These are phyloP conservation scores for Acanthosoma haemorrhoidale DNA, from an alignment of 2,888 invertebrate species.

Conservation along the genomic window DNA sequence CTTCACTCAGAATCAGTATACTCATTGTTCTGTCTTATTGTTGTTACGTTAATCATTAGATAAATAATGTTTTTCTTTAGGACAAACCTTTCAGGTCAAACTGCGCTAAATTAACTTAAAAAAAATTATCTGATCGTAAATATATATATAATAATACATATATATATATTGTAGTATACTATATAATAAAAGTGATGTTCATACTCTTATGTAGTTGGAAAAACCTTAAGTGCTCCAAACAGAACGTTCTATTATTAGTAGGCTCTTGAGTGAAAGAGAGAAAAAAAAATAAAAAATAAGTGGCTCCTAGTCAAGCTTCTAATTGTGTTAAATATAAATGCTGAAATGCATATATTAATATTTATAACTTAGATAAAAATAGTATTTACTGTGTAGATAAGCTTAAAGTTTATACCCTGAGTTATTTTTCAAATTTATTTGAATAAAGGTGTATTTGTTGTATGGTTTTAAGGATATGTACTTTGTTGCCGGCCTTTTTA, in stretches of 20 bases:
- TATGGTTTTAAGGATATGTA: conserved; percentile 22
- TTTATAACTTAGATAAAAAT: conserved; percentile 19
- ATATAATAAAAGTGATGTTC: conserved; percentile 17
- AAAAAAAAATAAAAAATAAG: background rate
- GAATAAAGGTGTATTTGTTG: conserved; percentile 30
- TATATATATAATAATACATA: background rate
- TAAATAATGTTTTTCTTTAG: background rate
- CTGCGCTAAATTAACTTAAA: conserved; percentile 8
- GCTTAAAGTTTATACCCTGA: conserved; percentile 26
- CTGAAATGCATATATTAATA: conserved; percentile 25
- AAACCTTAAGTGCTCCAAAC: conserved; percentile 25
- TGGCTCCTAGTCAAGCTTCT: conserved; percentile 28
- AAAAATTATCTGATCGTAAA: background rate
- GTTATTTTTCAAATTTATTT: conserved; percentile 26
- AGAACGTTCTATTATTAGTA: conserved; percentile 10
- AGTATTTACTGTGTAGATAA: conserved; percentile 25
- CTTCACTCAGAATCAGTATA: conserved; percentile 4
- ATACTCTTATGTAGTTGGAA: conserved; percentile 22
- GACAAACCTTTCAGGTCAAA: conserved; percentile 4
- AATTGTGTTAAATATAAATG: conserved; percentile 22
- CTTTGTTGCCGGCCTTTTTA: conserved; percentile 14
- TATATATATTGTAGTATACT: background rate
- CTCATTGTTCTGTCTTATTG: background rate
- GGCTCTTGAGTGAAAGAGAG: conserved; percentile 9
- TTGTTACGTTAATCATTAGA: background rate